Conservation (phyloP, 2,113 vertebrate species). For the Micromys minutus region DNA sequence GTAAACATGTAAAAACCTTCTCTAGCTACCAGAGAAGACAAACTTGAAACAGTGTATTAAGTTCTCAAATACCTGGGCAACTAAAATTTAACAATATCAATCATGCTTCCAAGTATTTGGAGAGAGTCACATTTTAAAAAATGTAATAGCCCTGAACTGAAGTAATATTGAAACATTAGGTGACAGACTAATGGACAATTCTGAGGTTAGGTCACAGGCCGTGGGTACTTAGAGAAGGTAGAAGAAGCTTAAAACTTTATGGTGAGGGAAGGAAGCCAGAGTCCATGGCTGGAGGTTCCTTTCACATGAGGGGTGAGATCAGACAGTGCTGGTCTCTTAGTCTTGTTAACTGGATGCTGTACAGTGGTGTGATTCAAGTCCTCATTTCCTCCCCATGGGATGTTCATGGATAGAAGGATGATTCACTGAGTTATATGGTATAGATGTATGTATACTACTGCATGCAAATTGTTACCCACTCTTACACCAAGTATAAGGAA, state of each 20-base stretch:
- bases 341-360: background rate
- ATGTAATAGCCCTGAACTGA: background rate
- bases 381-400: background rate
- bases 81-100: background rate
- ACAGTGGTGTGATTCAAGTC: background rate
- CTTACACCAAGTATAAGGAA: background rate
- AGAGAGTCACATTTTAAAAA: background rate
- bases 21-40: background rate
- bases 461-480: constrained; percentile 10
- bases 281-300: background rate
- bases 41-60: background rate
- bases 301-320: background rate
- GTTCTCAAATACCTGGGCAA: background rate
- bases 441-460: background rate
- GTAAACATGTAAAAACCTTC: background rate
- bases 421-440: constrained; percentile 1
- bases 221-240: background rate
- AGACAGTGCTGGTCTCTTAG: background rate
- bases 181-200: background rate
- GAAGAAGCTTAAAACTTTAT: background rate
- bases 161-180: background rate
- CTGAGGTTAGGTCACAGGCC: background rate
- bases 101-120: background rate
- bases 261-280: background rate
- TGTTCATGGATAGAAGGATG: background rate